Conservation (phyloP, 2,888 invertebrate species). For the Hymenopus coronatus region DNA sequence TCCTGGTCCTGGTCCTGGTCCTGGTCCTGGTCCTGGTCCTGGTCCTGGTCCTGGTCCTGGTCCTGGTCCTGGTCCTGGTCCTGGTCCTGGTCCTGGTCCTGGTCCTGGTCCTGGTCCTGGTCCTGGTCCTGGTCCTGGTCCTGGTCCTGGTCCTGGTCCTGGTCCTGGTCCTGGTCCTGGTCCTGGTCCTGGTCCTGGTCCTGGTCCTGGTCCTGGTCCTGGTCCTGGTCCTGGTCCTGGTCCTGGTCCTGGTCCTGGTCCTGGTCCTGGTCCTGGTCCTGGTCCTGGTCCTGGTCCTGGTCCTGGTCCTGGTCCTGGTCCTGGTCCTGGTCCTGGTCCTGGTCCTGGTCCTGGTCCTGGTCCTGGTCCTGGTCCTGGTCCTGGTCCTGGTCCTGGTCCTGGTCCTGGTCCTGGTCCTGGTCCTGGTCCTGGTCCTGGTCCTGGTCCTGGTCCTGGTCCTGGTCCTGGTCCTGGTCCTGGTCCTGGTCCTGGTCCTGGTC, state of each 20-base stretch:
- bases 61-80: conserved; percentile 8
- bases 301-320: background rate
- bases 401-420: conserved; percentile 10
- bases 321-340: conserved; percentile 4
- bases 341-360: background rate
- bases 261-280: background rate
- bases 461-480: conserved; percentile 4
- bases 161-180: conserved; percentile 7
- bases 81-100: conserved; percentile 8
- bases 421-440: conserved; percentile 7
- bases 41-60: conserved; percentile 8
- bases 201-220: conserved; percentile 4
- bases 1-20: conserved; percentile 7
- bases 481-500: background rate
- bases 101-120: conserved; percentile 8
- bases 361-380: background rate
- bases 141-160: conserved; percentile 8
- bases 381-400: conserved; percentile 7
- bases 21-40: conserved; percentile 8
- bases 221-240: conserved; percentile 10
- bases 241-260: conserved; percentile 4
- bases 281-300: conserved; percentile 10
- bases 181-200: conserved; percentile 4
- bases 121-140: conserved; percentile 8
- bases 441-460: conserved; percentile 7